phyloP scores from a whole-genome alignment of 2,888 invertebrate genomes.

The Aspidiotus destructor region DNA sequence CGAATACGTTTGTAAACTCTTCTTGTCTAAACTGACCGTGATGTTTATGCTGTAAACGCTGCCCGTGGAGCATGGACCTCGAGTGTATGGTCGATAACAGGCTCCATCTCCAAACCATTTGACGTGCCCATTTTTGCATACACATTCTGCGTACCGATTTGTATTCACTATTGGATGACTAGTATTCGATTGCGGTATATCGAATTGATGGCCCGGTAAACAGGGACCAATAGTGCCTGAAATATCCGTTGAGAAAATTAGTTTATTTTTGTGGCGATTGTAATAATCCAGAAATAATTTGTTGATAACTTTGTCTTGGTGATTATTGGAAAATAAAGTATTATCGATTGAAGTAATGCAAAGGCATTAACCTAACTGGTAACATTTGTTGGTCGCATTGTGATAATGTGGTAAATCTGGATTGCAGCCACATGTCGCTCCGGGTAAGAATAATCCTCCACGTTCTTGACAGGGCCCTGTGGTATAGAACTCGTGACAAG shows the following conservation, averaged over 20 bases:
- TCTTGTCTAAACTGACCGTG: conserved; percentile 34
- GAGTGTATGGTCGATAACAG: conserved; percentile 69
- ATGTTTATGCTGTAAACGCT: conserved; percentile 38
- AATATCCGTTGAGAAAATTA: conserved; percentile 28
- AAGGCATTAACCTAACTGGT: conserved; percentile 55
- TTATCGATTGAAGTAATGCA: conserved; percentile 2
- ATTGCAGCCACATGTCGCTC: conserved; percentile 63
- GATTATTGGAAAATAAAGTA: neutral
- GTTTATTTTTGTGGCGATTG: neutral
- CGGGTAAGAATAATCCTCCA: conserved; percentile 68
- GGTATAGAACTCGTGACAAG: conserved; percentile 71
- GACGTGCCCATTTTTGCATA: conserved; percentile 39
- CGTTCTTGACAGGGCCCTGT: conserved; percentile 63
- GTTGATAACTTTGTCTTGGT: neutral
- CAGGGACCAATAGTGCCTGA: conserved; percentile 67
- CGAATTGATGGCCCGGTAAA: conserved; percentile 60
- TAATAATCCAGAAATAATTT: neutral
- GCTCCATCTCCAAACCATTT: conserved; percentile 39
- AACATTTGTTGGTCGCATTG: conserved; percentile 57
- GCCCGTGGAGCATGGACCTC: conserved; percentile 57
- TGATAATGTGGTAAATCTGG: conserved; percentile 64
- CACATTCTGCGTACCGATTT: conserved; percentile 37
- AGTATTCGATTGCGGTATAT: conserved; percentile 42
- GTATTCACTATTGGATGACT: conserved; percentile 16
- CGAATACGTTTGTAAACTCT: neutral